phyloP scores from a whole-genome alignment of 2,113 vertebrate species.

The Megaceryle torquata region DNA sequence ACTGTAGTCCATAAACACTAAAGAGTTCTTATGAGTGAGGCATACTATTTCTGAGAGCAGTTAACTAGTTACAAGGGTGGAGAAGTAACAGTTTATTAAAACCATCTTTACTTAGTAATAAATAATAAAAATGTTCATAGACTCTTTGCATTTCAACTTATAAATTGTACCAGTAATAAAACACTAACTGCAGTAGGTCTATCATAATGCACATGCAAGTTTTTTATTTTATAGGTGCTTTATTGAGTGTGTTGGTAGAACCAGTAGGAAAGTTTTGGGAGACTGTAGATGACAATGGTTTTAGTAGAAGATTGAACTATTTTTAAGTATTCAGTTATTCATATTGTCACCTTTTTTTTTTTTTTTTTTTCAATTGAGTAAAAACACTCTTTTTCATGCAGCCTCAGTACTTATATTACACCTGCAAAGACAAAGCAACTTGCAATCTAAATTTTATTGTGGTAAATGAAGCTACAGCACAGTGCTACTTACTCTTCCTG shows the following conservation, averaged over 20 bases:
- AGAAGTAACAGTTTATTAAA: not conserved
- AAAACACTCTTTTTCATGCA: not conserved
- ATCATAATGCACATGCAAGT: not conserved
- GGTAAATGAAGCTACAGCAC: not conserved
- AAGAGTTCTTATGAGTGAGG: not conserved
- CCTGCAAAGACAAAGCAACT: not conserved
- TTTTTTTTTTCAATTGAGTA: not conserved
- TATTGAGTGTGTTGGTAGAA: not conserved
- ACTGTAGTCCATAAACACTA: not conserved
- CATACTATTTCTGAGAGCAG: not conserved
- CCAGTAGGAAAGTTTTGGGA: not conserved
- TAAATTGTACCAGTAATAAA: not conserved
- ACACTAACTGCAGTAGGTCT: not conserved
- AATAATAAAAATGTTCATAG: not conserved
- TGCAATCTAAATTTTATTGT: not conserved
- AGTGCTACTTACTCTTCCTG: not conserved
- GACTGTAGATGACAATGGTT: not conserved
- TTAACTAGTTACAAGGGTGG: not conserved
- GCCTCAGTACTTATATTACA: not conserved
- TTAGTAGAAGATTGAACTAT: not conserved
- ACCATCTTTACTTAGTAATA: conserved; percentile 3
- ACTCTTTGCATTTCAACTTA: conserved; percentile 21
- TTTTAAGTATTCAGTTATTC: not conserved
- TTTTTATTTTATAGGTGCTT: not conserved
- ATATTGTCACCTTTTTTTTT: not conserved